Base-by-base conservation (phyloP, 1,140 invertebrate species). In the Cydia fagiglandana region DNA sequence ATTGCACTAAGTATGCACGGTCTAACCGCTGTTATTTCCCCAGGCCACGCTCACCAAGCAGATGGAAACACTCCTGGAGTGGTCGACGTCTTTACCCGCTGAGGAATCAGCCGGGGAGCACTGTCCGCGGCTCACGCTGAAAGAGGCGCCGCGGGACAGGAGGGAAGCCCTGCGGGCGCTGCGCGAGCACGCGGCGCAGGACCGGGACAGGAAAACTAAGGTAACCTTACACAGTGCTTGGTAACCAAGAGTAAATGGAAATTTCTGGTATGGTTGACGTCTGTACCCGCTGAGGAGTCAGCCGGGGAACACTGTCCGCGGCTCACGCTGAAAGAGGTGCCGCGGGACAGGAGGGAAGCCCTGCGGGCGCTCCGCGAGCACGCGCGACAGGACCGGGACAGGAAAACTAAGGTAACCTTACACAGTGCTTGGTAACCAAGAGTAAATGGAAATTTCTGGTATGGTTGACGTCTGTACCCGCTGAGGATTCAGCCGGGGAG, bases 1-100 rank as follows among this genome's bases (percentile, higher is more conserved):
- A 24, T 24, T 24, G 24, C 2, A 24, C 24, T 24, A 24, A 24
- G 24, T 24, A 24, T 24, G 24, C 24, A 1, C 24, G 24, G 24
- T 24, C 15, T 50, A 4, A 56, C 20, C 6, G 15, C 15, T 24
- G 6, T 77, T 70, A 66, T 74, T 41, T 7, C 64, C n/a, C 0
- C 75, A 86, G 86, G 80, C 83, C 2, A 77, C 76, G 0, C 68
- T 88, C 0, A 70, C 79, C 0, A 77, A 73, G 9, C 85, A 86
- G n/a, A 73, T 88, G 76, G 80, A 76, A 15, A 85, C 81, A 5
- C 81, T 90, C 0, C 77, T 89, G 4, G 80, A 90, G 45, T 79
- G 76, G 53, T 86, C 82, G 0, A 50, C 56, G 38, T 47, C 70
- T 64, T 53, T 30, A 5, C 75, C 74, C 10, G n/a, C 50, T 13